Percentiles rank a stretch among this genome's conserved stretches.
These are phyloP conservation scores for Pseudachorutes palmiensis DNA, from an alignment of 1,140 invertebrate species.

Conservation along the genomic window DNA sequence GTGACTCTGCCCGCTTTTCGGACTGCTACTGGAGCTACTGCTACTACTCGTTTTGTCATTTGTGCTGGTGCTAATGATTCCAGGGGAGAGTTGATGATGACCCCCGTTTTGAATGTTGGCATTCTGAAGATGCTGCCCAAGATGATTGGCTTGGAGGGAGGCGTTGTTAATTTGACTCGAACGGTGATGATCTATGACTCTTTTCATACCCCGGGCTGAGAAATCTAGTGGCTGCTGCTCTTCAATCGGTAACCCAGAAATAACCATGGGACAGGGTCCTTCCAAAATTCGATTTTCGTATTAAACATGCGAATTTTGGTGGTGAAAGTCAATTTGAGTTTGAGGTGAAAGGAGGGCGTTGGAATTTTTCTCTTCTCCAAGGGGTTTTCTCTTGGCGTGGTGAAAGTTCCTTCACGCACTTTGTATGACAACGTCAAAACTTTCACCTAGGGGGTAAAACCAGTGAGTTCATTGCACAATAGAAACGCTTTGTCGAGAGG, in stretches of 20 bases:
- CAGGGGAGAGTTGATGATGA: neutral
- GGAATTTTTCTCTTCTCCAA: too few species aligned
- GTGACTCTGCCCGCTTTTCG: neutral
- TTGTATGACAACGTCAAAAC: too few species aligned
- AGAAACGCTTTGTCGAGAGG: too few species aligned
- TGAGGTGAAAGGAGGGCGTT: too few species aligned
- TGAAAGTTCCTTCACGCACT: too few species aligned
- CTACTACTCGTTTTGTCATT: neutral
- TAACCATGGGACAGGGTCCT: constrained; percentile 37
- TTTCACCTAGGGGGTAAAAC: neutral
- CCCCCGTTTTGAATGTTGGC: neutral
- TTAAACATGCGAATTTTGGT: too few species aligned
- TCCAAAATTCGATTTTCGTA: too few species aligned
- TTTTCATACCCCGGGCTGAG: constrained; percentile 37
- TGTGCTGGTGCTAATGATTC: neutral
- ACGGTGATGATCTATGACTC: constrained; percentile 37
- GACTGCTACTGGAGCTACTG: constrained; percentile 6
- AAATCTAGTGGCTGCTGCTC: constrained; percentile 35
- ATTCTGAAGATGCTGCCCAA: neutral
- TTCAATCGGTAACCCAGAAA: constrained; percentile 23
- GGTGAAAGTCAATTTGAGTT: too few species aligned
- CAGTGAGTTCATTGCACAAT: too few species aligned
- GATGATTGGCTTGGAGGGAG: neutral
- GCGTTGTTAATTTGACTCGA: neutral
- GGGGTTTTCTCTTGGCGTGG: too few species aligned